Conservation (phyloP, 1,140 invertebrate genomes). For the Zaprionus ghesquierei region DNA sequence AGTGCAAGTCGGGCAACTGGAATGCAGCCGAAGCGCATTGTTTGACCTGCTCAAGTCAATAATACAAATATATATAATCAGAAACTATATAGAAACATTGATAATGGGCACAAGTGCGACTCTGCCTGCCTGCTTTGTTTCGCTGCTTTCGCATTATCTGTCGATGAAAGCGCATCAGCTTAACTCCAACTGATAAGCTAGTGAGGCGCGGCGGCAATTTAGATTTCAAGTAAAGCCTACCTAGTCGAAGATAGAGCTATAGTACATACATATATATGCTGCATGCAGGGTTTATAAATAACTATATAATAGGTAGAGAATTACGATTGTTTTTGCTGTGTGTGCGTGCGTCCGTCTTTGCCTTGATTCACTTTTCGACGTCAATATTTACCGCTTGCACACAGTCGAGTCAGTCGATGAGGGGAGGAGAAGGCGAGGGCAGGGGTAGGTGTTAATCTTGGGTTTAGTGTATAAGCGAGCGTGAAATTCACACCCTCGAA, state of each 20-base stretch:
- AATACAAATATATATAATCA: background rate
- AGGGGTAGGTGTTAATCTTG: background rate
- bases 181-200: slow-evolving; percentile 28
- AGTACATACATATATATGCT: background rate
- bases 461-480: slow-evolving; percentile 32
- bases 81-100: slow-evolving; percentile 3
- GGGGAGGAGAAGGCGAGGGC: background rate
- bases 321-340: background rate
- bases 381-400: slow-evolving; percentile 36
- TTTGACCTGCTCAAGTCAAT: slow-evolving; percentile 12
- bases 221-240: slow-evolving; percentile 39
- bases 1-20: slow-evolving; percentile 34
- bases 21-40: slow-evolving; percentile 7
- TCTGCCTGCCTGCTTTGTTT: slow-evolving; percentile 56
- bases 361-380: slow-evolving; percentile 51
- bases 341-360: slow-evolving; percentile 34
- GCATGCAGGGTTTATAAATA: slow-evolving; percentile 14
- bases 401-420: background rate
- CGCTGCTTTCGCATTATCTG: slow-evolving; percentile 43
- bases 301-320: slow-evolving; percentile 4
- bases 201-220: slow-evolving; percentile 25
- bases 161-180: slow-evolving; percentile 29
- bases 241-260: slow-evolving; percentile 5
- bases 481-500: slow-evolving; percentile 63
- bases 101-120: slow-evolving; percentile 21